A percentile compares a stretch with the other conserved stretches of the same genome.
These are phyloP conservation scores for Himalopsyche anomala DNA, from an alignment of 2,888 invertebrate genomes.

Conservation along the genomic window DNA sequence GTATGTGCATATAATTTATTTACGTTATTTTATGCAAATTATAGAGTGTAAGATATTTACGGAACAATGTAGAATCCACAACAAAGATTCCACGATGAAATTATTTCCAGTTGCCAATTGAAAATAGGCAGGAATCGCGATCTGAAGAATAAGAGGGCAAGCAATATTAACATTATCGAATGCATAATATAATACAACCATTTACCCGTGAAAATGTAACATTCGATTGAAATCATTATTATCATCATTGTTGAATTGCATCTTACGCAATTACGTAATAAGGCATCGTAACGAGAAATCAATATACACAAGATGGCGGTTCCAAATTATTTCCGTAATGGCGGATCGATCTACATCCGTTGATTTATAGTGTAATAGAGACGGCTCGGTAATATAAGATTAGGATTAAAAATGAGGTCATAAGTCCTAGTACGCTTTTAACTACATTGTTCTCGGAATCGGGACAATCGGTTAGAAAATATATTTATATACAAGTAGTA, in stretches of 20 bases:
- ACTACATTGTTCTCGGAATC: no score
- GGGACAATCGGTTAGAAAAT: no score
- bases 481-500: no score
- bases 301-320: slow-evolving; percentile 30
- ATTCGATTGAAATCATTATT: slow-evolving; percentile 1
- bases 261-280: slow-evolving; percentile 30
- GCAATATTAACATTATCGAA: neutral
- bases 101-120: neutral
- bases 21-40: no score
- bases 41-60: no score
- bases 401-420: neutral
- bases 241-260: slow-evolving; percentile 13
- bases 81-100: neutral
- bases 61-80: no score
- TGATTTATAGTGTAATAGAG: neutral
- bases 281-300: slow-evolving; percentile 26
- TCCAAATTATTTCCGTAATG: slow-evolving; percentile 27
- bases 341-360: slow-evolving; percentile 27
- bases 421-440: neutral
- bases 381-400: neutral
- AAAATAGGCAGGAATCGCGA: neutral
- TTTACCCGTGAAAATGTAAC: slow-evolving; percentile 22
- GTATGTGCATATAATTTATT: no score
- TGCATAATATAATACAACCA: neutral
- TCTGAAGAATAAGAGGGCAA: neutral